Percentiles rank a stretch among this genome's conserved stretches.
These are phyloP conservation scores for Axea sp. DNA, from an alignment of 2,888 invertebrate species.

Conservation along the genomic window DNA sequence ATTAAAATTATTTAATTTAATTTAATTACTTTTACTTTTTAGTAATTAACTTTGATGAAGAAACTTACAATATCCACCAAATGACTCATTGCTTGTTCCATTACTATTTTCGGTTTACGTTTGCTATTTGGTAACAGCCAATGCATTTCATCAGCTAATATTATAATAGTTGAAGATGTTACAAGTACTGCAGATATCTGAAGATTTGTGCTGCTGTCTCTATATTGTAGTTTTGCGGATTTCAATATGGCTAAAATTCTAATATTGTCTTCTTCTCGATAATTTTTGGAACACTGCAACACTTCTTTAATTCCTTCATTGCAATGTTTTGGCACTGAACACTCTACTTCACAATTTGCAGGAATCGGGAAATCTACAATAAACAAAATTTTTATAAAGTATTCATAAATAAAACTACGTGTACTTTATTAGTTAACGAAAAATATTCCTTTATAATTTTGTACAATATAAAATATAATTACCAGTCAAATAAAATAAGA, in stretches of 20 bases:
- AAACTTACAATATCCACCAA: conserved; percentile 81
- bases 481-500: conserved; percentile 80
- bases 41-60: too few species aligned
- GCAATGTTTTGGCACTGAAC: conserved; percentile 74
- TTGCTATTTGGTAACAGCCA: conserved; percentile 79
- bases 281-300: conserved; percentile 70
- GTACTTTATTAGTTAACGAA: too few species aligned
- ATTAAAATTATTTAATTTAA: background rate
- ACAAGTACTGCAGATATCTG: conserved; percentile 72
- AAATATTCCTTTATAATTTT: too few species aligned
- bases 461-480: too few species aligned
- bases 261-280: conserved; percentile 73
- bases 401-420: too few species aligned
- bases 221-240: conserved; percentile 75
- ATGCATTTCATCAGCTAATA: conserved; percentile 78
- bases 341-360: conserved; percentile 78
- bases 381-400: too few species aligned
- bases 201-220: conserved; percentile 68
- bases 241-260: conserved; percentile 79
- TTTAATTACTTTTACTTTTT: background rate
- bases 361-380: conserved; percentile 78
- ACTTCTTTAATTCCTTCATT: conserved; percentile 69
- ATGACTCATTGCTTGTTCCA: conserved; percentile 81
- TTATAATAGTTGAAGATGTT: conserved; percentile 77
- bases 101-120: conserved; percentile 71